Evolutionary conservation across 1,140 invertebrate genomes (phyloP), one percentile per base, ranked within the genome.

Genomic region (Patella vulgata): DNA sequence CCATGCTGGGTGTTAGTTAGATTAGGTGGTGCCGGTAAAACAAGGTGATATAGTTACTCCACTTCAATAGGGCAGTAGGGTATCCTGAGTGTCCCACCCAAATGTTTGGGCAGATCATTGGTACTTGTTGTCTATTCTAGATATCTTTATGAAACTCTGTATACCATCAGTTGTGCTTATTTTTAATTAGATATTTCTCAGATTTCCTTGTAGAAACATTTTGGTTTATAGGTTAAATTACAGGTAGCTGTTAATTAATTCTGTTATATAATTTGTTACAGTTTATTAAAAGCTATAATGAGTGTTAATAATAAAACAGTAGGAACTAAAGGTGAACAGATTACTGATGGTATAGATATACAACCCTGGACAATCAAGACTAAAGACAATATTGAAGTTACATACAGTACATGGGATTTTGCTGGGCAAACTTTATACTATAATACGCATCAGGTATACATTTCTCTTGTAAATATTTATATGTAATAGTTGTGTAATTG

Each of bases 291-390:
- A 39, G 79, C 81, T n/a, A 57, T 81, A 21, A 79, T 73, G 66
- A 79, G 74, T 60, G 44, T 28, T 3, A 68, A 74, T n/a, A 76
- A 77, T 58, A 71, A 75, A 58, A 73, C 79, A 25, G 40, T 68
- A 19, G 71, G 71, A 14, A 80, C 71, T 23, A 69, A 68, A 50
- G 66, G 66, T 39, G 74, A 77, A 23, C 66, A 74, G 23, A 72
- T 82, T 12, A 83, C 82, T 12, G 78, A 82, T 63, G 81, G 81
- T 31, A 84, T 84, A 30, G 70, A 79, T 36, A 83, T 84, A 25
- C 69, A 72, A 42, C 71, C 76, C 14, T 84, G 82, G 82, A 73
- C 71, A 17, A 67, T 77, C n/a, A 65, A 71, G 47, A 70, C 48
- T 39, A 54, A 69, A 40, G 47, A 69, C 28, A 64, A 70, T 25